Base-by-base conservation (phyloP, 2,797 vertebrate genomes). In the Centroberyx gerrardi region DNA sequence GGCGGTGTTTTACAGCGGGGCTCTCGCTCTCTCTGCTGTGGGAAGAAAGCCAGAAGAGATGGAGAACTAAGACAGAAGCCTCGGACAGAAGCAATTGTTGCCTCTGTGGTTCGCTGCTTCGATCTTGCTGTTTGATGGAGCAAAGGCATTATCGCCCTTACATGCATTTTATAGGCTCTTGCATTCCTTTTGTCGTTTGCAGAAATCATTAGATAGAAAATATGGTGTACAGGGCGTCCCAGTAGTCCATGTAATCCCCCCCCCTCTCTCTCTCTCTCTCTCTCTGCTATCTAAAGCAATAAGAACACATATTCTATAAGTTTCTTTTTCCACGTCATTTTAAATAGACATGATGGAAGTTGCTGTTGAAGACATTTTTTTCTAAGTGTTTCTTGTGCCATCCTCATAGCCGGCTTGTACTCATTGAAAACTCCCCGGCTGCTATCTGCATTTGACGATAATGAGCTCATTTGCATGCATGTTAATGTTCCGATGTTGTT, bases 71-170 rank as follows among this genome's bases (percentile, higher is more conserved):
- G 74, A 71, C 54, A 66, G 42, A 69, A 78, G 63, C 69, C 64
- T 51, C 36, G 40, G 74, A 68, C 76, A 74, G 80, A 88, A 83
- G 58, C 81, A 69, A 68, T 60, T 72, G 82, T 80, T 71, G 73
- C 83, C 68, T 83, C 68, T 76, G 69, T 76, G 81, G 68, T 80
- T 65, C 56, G 31, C 80, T 10, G 76, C 80, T 59, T 74, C 80
- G 61, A 80, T 84, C 66, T 72, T 5, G 62, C 62, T 58, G 73
- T 74, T 86, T 81, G 85, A 88, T 83, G 83, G 89, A 80, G 84
- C 80, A 5, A 40, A 22, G 38, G 77, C 65, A 75, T 80, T 84
- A 76, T 87, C 68, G 17, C 72, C 51, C 46, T 42, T 8, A 15
- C 80, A 15, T 62, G 70, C 33, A 6, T 78, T 71, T 54, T 62